Base-by-base conservation (phyloP, 2,888 invertebrate genomes). In the Scaptomyza caliginosa region DNA sequence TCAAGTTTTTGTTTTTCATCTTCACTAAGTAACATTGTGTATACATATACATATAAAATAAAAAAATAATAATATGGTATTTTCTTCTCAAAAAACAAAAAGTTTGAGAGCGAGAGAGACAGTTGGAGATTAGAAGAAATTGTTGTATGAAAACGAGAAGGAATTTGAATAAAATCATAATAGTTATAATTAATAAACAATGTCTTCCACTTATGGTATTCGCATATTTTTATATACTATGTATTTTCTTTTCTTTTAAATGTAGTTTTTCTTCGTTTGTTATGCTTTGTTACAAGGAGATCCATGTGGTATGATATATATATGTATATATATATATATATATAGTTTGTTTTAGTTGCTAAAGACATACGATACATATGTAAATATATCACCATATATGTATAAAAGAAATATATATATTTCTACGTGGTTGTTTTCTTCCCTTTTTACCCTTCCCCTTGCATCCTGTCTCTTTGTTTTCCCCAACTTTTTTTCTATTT, bases 11-110 rank as follows among this genome's bases (percentile, higher is more conserved):
- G 2, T 2, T n/a, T 30, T 30, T 30, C 3, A 0, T 32, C 13
- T 74, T 77, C 64, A 64, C 52, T 70, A 72, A 68, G 81, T 74
- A 84, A 86, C 73, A 74, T 86, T 77, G 81, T 74, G 85, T 77
- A 84, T 77, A 85, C 74, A 81, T 71, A 81, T 76, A 78, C 64
- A 64, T 81, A 77, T 69, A 84, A 74, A 74, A 75, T n/a, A n/a
- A n/a, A n/a, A n/a, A n/a, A n/a, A n/a, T n/a, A 74, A 86, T 80
- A 68, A 77, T 67, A 77, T 64, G 60, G 74, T 67, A 62, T 64
- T 75, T 49, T 4, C 66, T 54, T 65, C 28, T 50, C 40, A 58
- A 70, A 56, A 62, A 74, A 58, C 30, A 54, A 39, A 51, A 34
- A 63, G 57, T 65, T 76, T 71, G 56, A 63, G 49, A 69, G 56